These are phyloP conservation scores for Ellobium chinense DNA, from an alignment of 2,888 invertebrate genomes.

Conservation along the genomic window DNA sequence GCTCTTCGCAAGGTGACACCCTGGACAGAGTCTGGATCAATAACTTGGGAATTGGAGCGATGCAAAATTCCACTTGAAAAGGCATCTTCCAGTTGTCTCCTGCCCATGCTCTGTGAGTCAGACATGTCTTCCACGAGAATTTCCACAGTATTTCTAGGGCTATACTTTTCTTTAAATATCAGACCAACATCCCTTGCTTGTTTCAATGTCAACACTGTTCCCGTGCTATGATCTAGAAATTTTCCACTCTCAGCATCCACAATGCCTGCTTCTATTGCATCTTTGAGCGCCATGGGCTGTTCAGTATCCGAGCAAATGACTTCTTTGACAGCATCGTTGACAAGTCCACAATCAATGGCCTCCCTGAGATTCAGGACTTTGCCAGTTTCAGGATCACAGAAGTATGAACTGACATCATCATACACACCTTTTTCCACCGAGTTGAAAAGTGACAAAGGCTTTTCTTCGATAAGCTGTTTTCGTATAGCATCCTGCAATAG, in stretches of 20 bases:
- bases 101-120: constrained; percentile 59
- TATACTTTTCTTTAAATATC: constrained; percentile 51
- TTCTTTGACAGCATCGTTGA: constrained; percentile 53
- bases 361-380: constrained; percentile 88
- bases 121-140: constrained; percentile 70
- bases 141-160: constrained; percentile 64
- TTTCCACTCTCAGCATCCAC: constrained; percentile 77
- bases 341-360: constrained; percentile 89
- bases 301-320: constrained; percentile 52
- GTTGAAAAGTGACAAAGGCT: constrained; percentile 62
- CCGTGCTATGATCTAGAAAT: constrained; percentile 82
- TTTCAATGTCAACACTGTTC: constrained; percentile 83
- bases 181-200: constrained; percentile 55
- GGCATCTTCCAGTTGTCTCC: constrained; percentile 66
- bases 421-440: constrained; percentile 70
- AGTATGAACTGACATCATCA: constrained; percentile 83
- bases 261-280: constrained; percentile 84
- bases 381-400: constrained; percentile 91
- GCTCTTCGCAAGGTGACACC: constrained; percentile 70
- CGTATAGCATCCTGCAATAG: constrained; percentile 59
- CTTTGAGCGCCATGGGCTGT: constrained; percentile 88
- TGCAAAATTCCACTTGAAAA: constrained; percentile 69
- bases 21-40: constrained; percentile 72
- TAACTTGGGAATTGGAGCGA: constrained; percentile 70
- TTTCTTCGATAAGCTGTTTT: constrained; percentile 54